Conservation (phyloP, 2,888 invertebrate species). For the Cosmopolites sordidus region DNA sequence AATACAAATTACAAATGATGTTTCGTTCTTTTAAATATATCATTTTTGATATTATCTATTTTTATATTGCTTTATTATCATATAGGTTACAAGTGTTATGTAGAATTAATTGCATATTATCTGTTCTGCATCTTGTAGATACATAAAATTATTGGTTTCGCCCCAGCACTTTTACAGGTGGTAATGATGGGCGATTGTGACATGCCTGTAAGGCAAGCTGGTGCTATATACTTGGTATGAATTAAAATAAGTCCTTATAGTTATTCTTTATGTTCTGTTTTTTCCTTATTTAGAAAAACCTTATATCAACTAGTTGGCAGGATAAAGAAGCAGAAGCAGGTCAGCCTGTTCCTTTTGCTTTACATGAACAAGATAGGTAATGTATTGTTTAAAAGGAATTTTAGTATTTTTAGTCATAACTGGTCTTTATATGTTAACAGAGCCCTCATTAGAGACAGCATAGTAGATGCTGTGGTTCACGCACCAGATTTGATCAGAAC, state of each 20-base stretch:
- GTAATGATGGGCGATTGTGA: slow-evolving; percentile 88
- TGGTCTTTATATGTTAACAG: slow-evolving; percentile 46
- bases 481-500: slow-evolving; percentile 86
- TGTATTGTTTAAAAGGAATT: too few relatives aligned
- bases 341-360: slow-evolving; percentile 72
- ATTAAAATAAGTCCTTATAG: neutral
- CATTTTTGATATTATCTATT: neutral
- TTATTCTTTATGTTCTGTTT: neutral
- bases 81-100: too few relatives aligned
- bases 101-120: neutral
- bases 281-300: slow-evolving; percentile 22
- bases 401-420: too few relatives aligned
- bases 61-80: too few relatives aligned
- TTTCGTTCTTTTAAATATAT: neutral
- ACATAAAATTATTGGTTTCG: slow-evolving; percentile 94
- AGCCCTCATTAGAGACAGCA: slow-evolving; percentile 83
- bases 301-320: slow-evolving; percentile 59
- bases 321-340: slow-evolving; percentile 70
- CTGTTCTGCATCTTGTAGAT: slow-evolving; percentile 55
- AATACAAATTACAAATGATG: neutral
- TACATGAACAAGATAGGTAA: slow-evolving; percentile 87
- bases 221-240: slow-evolving; percentile 88
- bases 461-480: slow-evolving; percentile 94
- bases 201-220: slow-evolving; percentile 91
- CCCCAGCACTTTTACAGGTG: slow-evolving; percentile 88